A percentile compares a stretch with the other conserved stretches of the same genome.
Evolutionary conservation across 2,888 invertebrate species (phyloP).

Genomic region (Apodemia hepburni): DNA sequence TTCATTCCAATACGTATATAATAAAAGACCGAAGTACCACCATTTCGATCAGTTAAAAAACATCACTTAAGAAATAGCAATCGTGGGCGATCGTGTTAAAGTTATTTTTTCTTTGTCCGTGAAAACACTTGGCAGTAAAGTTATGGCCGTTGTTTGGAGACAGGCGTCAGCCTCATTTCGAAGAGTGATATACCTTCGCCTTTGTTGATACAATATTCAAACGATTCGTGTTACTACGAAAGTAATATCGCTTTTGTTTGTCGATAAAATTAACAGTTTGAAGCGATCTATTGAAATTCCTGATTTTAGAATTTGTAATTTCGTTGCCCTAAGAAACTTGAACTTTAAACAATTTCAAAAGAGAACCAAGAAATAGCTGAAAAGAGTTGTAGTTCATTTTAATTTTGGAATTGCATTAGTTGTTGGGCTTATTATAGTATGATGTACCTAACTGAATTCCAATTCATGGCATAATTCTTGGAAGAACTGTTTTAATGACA

Average conservation of each 20-base stretch:
- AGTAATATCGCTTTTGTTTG: constrained; percentile 25
- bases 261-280: constrained; percentile 21
- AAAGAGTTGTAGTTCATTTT: too few relatives aligned
- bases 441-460: too few relatives aligned
- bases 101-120: constrained; percentile 53
- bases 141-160: constrained; percentile 63
- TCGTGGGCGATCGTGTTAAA: constrained; percentile 51
- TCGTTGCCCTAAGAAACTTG: background rate
- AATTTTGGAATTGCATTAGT: too few relatives aligned
- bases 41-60: constrained; percentile 49
- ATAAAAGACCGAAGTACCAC: constrained; percentile 66
- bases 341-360: too few relatives aligned
- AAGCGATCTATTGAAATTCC: background rate
- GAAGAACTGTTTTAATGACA: too few relatives aligned
- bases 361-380: too few relatives aligned
- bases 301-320: background rate
- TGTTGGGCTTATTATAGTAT: too few relatives aligned
- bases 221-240: constrained; percentile 31
- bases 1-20: constrained; percentile 34
- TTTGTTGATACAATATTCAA: constrained; percentile 58
- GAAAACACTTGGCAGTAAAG: constrained; percentile 52
- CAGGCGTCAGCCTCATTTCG: constrained; percentile 59
- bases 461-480: too few relatives aligned
- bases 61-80: constrained; percentile 45
- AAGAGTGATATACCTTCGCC: constrained; percentile 67